Percentiles rank a stretch among this genome's conserved stretches.
Evolutionary conservation across 30 jellyfish, hydroid and myxozoan genomes (phyloP).

Genomic region (Cassiopea xamachana): DNA sequence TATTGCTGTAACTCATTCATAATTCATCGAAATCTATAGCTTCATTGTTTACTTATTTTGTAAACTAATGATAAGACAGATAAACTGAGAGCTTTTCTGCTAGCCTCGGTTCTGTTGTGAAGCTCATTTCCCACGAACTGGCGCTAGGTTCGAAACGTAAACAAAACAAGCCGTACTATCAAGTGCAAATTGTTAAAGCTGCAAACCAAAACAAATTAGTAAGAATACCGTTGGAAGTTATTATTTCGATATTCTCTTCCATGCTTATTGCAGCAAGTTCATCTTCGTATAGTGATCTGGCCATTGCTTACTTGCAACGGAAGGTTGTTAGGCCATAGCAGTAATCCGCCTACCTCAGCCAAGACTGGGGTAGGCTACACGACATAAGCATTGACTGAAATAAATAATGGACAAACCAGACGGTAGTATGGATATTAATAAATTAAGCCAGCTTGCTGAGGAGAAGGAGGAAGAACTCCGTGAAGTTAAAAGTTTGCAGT

Average conservation of each 20-base stretch:
- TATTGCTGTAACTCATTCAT: too few relatives aligned
- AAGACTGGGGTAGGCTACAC: neutral
- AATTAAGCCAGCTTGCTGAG: slow-evolving; percentile 62
- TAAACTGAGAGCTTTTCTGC: neutral
- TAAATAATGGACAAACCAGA: neutral
- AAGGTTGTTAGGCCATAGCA: too few relatives aligned
- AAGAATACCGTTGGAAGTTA: too few relatives aligned
- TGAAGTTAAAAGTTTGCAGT: slow-evolving; percentile 39
- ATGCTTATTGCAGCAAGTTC: too few relatives aligned
- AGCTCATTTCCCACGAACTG: neutral
- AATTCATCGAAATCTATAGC: too few relatives aligned
- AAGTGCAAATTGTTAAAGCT: too few relatives aligned
- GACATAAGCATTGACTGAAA: too few relatives aligned
- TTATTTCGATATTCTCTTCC: too few relatives aligned
- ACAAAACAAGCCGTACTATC: neutral
- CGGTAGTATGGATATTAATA: neutral
- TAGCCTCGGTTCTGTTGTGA: neutral
- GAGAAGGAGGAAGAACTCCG: slow-evolving; percentile 81
- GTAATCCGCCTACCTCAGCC: neutral
- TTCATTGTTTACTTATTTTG: neutral
- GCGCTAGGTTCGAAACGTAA: slow-evolving; percentile 6
- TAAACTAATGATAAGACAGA: neutral
- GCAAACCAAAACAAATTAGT: too few relatives aligned
- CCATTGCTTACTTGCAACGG: too few relatives aligned
- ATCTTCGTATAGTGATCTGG: too few relatives aligned